phyloP scores from a whole-genome alignment of 2,888 invertebrate genomes.

The Busseola fusca region DNA sequence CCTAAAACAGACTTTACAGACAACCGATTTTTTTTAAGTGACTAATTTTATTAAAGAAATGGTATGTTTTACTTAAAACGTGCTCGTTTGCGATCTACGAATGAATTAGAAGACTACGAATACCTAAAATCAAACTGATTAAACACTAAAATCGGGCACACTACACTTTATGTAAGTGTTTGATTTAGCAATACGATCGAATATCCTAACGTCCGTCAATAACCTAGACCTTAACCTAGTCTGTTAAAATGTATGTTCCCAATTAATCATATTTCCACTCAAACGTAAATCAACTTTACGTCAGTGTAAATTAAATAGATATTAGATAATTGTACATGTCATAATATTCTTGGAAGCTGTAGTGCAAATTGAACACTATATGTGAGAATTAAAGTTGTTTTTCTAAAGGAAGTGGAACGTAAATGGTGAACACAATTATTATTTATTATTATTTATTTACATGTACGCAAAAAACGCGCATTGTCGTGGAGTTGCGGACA shows the following conservation, averaged over 20 bases:
- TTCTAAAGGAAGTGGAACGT: no score
- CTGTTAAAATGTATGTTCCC: not conserved
- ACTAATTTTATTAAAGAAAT: no score
- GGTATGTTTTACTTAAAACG: not conserved
- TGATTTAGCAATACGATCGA: not conserved
- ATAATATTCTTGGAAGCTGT: not conserved
- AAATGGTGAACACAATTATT: no score
- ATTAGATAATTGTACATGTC: not conserved
- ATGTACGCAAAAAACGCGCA: no score
- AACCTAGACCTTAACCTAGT: no score
- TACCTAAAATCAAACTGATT: not conserved
- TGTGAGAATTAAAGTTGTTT: not conserved
- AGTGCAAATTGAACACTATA: not conserved
- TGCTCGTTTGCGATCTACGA: not conserved
- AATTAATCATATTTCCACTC: not conserved
- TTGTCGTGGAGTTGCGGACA: no score
- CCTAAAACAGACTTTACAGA: no score
- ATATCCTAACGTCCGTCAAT: no score
- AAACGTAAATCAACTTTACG: not conserved
- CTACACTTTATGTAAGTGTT: no score
- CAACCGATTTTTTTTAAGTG: no score
- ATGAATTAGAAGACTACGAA: not conserved
- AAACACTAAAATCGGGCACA: not conserved
- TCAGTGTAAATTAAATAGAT: not conserved
- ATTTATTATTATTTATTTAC: no score